Percentiles rank a stretch among this genome's conserved stretches.
These are phyloP conservation scores for Cartodere bifasciata DNA, from an alignment of 2,888 invertebrate species.

Conservation along the genomic window DNA sequence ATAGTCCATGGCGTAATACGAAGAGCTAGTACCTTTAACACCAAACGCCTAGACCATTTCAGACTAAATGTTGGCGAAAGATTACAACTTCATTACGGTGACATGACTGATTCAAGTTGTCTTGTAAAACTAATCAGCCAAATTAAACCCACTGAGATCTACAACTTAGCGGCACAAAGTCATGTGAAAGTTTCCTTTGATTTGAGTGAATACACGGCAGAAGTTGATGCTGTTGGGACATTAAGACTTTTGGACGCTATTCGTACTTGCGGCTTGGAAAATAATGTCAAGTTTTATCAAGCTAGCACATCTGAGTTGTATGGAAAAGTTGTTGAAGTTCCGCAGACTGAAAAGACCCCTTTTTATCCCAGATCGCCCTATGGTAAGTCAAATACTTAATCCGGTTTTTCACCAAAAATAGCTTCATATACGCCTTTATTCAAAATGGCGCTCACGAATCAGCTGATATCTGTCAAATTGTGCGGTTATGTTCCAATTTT, in stretches of 20 bases:
- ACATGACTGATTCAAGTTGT: constrained; percentile 96
- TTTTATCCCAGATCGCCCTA: constrained; percentile 95
- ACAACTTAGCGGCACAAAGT: constrained; percentile 97
- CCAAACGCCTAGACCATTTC: constrained; percentile 88
- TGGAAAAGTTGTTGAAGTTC: constrained; percentile 84
- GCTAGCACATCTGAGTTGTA: constrained; percentile 93
- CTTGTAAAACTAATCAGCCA: constrained; percentile 69
- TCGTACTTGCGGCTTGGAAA: constrained; percentile 72
- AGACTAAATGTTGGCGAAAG: constrained; percentile 83
- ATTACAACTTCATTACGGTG: constrained; percentile 95
- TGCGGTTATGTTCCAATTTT: too few relatives aligned
- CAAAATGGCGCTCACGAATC: too few relatives aligned
- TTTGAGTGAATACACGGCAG: constrained; percentile 96
- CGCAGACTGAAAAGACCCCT: constrained; percentile 88
- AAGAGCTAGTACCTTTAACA: constrained; percentile 92
- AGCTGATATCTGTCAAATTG: too few relatives aligned
- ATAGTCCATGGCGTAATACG: constrained; percentile 93
- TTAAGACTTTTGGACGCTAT: constrained; percentile 84
- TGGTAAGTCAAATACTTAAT: constrained; percentile 50
- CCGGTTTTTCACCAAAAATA: too few relatives aligned
- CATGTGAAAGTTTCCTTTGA: constrained; percentile 99
- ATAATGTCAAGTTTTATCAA: constrained; percentile 79
- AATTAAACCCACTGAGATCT: constrained; percentile 83
- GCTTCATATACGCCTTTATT: too few relatives aligned
- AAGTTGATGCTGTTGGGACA: constrained; percentile 94